A percentile compares a stretch with the other conserved stretches of the same genome.
Conservation (phyloP, 2,888 invertebrate species). For the Sylvicola cinctus region DNA sequence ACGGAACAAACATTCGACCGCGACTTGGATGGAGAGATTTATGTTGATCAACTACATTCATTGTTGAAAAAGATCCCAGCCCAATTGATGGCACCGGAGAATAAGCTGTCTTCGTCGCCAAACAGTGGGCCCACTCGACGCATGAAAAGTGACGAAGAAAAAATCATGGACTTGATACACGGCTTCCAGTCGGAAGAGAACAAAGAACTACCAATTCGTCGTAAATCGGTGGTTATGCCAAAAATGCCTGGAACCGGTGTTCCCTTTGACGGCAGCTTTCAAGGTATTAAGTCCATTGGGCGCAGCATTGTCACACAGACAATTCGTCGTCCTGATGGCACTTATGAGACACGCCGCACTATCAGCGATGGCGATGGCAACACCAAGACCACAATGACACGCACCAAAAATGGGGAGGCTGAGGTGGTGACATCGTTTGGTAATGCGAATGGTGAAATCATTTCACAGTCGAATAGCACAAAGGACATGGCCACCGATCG, state of each 20-base stretch:
- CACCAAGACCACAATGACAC: slow-evolving; percentile 33
- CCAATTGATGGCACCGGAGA: slow-evolving; percentile 9
- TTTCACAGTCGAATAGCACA: neutral
- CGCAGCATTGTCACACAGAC: slow-evolving; percentile 32
- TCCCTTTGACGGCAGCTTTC: slow-evolving; percentile 22
- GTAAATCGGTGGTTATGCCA: slow-evolving; percentile 15
- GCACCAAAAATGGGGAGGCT: slow-evolving; percentile 18
- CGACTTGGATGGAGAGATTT: slow-evolving; percentile 34
- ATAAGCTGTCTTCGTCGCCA: slow-evolving; percentile 3
- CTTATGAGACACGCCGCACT: slow-evolving; percentile 31
- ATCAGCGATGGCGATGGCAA: slow-evolving; percentile 35
- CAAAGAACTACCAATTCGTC: slow-evolving; percentile 12
- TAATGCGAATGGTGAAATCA: slow-evolving; percentile 5
- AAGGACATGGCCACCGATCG: slow-evolving; percentile 13
- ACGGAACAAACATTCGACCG: slow-evolving; percentile 22
- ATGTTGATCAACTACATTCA: slow-evolving; percentile 20
- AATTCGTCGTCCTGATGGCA: slow-evolving; percentile 33
- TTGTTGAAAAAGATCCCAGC: slow-evolving; percentile 21
- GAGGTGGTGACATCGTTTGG: slow-evolving; percentile 19
- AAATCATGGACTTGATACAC: slow-evolving; percentile 22
- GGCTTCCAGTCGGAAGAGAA: slow-evolving; percentile 16
- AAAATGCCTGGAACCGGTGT: slow-evolving; percentile 16
- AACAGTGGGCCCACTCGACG: slow-evolving; percentile 10
- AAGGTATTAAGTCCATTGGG: slow-evolving; percentile 26
- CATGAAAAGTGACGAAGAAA: slow-evolving; percentile 21